These are phyloP conservation scores for Eleginops maclovinus DNA, from an alignment of 2,113 vertebrate genomes.

Conservation along the genomic window DNA sequence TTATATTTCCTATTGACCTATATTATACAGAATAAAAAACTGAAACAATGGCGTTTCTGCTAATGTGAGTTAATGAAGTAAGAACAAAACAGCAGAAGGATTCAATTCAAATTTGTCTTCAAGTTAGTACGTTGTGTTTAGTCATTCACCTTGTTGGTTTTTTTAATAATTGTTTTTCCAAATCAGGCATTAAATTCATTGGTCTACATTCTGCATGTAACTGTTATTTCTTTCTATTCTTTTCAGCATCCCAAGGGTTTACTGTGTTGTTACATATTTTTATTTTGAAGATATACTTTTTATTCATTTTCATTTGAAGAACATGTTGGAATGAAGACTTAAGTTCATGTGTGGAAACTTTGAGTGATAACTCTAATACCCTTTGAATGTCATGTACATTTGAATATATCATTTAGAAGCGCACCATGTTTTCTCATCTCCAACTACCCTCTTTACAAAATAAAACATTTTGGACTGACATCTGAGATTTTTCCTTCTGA, in stretches of 20 bases:
- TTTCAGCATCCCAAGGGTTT: conserved; percentile 80
- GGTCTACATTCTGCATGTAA: conserved; percentile 76
- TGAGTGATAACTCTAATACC: conserved; percentile 80
- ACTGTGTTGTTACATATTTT: conserved; percentile 81
- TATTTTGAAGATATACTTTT: conserved; percentile 80
- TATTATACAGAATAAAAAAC: conserved; percentile 81
- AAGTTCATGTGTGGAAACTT: conserved; percentile 78
- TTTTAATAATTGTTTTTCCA: conserved; percentile 39
- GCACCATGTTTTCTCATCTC: conserved; percentile 82
- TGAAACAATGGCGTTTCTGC: conserved; percentile 76
- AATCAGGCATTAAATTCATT: conserved; percentile 55
- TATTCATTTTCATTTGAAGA: conserved; percentile 80
- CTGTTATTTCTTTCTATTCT: conserved; percentile 63
- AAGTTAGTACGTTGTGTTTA: conserved; percentile 54
- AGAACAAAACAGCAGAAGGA: conserved; percentile 63
- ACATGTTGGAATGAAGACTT: conserved; percentile 76
- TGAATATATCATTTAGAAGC: conserved; percentile 86
- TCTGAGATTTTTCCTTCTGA: conserved; percentile 34
- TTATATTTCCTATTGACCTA: conserved; percentile 83
- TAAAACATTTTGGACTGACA: conserved; percentile 83
- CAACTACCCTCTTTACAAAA: conserved; percentile 84
- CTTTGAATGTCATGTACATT: conserved; percentile 84
- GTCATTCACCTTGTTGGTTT: conserved; percentile 51
- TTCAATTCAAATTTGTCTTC: conserved; percentile 55
- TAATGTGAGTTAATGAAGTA: conserved; percentile 77